A percentile compares a stretch with the other conserved stretches of the same genome.
These are phyloP conservation scores for Xanthostigma xanthostigma DNA, from an alignment of 2,888 invertebrate genomes.

Conservation along the genomic window DNA sequence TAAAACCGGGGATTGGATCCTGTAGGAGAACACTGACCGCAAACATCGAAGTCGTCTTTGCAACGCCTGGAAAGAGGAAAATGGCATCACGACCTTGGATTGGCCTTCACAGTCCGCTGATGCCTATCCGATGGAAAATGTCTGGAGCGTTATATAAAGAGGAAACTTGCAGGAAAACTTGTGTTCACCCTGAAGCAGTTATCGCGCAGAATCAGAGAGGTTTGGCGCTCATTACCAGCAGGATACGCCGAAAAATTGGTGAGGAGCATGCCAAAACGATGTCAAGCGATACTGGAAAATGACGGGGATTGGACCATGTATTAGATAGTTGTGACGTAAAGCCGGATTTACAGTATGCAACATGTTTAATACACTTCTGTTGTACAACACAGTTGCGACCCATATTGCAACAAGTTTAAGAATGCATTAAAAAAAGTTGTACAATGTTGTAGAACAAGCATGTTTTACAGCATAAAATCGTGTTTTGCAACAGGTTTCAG, in stretches of 20 bases:
- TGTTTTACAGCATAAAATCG: no score
- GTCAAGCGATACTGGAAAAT: background rate
- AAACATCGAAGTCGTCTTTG: no score
- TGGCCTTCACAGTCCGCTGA: conserved; percentile 13
- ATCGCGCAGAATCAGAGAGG: background rate
- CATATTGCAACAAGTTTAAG: no score
- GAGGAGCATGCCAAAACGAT: background rate
- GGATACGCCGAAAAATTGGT: background rate
- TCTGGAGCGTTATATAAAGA: conserved; percentile 11
- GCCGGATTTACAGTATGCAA: no score
- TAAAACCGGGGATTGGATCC: no score
- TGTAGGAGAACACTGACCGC: no score
- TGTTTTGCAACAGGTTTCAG: no score
- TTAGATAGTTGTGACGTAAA: no score
- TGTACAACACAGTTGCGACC: no score
- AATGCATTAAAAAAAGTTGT: no score
- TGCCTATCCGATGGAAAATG: conserved; percentile 14
- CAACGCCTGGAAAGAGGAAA: conserved; percentile 14
- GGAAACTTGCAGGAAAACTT: background rate
- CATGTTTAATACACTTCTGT: no score
- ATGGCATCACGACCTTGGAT: conserved; percentile 12
- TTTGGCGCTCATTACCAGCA: background rate
- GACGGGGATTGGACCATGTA: background rate
- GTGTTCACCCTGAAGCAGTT: background rate
- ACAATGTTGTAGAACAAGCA: no score